phyloP scores from a whole-genome alignment of 2,797 vertebrate genomes.

The Sciurus carolinensis region DNA sequence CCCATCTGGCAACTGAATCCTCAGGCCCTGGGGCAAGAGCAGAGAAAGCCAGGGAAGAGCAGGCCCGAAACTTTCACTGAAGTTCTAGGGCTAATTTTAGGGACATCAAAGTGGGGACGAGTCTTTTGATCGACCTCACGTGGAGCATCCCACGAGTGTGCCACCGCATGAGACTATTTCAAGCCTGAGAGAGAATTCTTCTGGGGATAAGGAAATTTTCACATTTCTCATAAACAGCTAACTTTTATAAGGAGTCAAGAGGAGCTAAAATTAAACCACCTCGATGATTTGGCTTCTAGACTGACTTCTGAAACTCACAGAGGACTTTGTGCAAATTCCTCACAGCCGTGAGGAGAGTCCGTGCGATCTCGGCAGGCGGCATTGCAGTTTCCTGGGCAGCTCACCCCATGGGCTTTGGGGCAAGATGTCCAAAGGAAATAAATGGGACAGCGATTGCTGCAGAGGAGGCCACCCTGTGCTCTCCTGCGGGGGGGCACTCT shows the following conservation, averaged over 20 bases:
- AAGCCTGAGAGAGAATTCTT: slow-evolving; percentile 60
- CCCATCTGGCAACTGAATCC: not conserved
- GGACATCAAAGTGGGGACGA: slow-evolving; percentile 12
- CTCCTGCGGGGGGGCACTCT: not conserved
- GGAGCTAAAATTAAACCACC: slow-evolving; percentile 78
- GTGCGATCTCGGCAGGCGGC: not conserved
- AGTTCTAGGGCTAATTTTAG: slow-evolving; percentile 26
- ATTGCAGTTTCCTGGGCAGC: not conserved
- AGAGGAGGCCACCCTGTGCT: not conserved
- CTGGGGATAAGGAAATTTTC: slow-evolving; percentile 46
- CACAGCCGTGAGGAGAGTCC: not conserved
- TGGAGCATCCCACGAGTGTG: not conserved
- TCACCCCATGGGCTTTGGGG: rapidly evolving
- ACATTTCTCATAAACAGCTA: slow-evolving; percentile 67
- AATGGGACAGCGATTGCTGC: not conserved
- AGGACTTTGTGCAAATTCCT: slow-evolving; percentile 42
- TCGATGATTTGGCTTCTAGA: slow-evolving; percentile 71
- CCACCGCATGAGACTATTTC: not conserved
- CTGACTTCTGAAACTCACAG: slow-evolving; percentile 59
- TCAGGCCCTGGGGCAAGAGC: not conserved
- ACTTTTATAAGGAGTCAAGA: slow-evolving; percentile 60
- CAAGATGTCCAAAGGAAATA: not conserved
- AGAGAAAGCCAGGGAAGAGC: not conserved
- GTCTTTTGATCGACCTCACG: slow-evolving; percentile 12
- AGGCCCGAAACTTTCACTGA: not conserved